phyloP scores from a whole-genome alignment of 2,113 vertebrate genomes.

The Thryonomys swinderianus region DNA sequence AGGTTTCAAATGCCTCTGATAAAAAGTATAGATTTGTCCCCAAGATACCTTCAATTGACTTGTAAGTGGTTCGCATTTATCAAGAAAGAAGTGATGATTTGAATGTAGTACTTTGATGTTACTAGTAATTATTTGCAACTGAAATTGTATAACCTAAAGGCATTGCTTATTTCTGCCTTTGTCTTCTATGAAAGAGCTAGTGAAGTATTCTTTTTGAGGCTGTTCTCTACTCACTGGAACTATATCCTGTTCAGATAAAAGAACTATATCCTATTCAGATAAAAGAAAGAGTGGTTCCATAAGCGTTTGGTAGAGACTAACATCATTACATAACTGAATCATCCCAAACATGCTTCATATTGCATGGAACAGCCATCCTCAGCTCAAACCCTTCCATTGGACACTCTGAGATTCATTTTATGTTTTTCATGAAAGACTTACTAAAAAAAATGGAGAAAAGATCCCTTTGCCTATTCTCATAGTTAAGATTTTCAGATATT shows the following conservation, averaged over 20 bases:
- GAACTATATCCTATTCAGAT: background rate
- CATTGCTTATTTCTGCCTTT: slow-evolving; percentile 8
- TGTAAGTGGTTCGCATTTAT: slow-evolving; percentile 64
- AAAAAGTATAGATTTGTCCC: slow-evolving; percentile 60
- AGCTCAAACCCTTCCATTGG: background rate
- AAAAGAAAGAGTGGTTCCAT: background rate
- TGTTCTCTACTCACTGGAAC: background rate
- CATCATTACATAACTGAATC: background rate
- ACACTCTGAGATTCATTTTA: background rate
- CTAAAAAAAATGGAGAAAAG: background rate
- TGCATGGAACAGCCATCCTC: background rate
- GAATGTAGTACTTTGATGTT: slow-evolving; percentile 71
- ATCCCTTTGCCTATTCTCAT: background rate
- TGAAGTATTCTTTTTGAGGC: background rate
- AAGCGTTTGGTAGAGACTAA: background rate
- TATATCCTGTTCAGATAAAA: background rate
- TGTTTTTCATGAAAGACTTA: background rate
- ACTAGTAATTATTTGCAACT: slow-evolving; percentile 72
- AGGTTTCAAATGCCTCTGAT: slow-evolving; percentile 60
- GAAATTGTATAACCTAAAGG: slow-evolving; percentile 22
- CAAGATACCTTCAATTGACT: slow-evolving; percentile 56
- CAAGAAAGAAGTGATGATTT: slow-evolving; percentile 57
- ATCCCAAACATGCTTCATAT: background rate
- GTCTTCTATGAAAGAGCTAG: slow-evolving; percentile 16
- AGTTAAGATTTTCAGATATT: background rate